Evolutionary conservation across 1,140 invertebrate species (phyloP), one percentile per base, ranked within the genome.

Genomic region (Zaprionus kolodkinae): DNA sequence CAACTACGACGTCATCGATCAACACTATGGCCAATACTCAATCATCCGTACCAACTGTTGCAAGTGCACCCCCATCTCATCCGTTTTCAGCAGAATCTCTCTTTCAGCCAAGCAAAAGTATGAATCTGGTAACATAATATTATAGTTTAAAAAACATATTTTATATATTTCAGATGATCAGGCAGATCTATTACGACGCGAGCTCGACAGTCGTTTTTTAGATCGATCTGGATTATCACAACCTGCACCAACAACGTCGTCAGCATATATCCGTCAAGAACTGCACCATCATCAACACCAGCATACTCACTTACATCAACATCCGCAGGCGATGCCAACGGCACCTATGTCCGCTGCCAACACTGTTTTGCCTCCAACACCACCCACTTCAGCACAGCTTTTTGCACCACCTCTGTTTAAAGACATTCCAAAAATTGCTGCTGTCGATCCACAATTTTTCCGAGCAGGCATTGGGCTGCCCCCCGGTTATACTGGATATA

Each of bases 231-330:
- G 92, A 6, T 64, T 92, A 25, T 91, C 92, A 86, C 91, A 88
- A 17, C 86, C 75, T n/a, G 48, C 93, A 74, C 79, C 86, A 21
- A 75, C 85, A 21, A 72, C 83, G 33, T 61, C 74, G 9, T 82
- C 95, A 36, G 95, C 96, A 17, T 97, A 96, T 91, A 93, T 97
- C 77, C 95, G 97, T 76, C 96, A 96, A 11, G 96, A 97, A 93
- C 96, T 97, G 95, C 97, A 97, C 93, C 97, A 97, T 93, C 97
- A 97, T 94, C 97, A 97, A 92, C 97, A 97, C 93, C 96, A 97
- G 83, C 97, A 97, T 92, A 97, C 97, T 27, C 97, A 98, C 93
- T 96, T 98, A 73, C 97, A 98, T 94, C 97, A 97, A 94, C 97
- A 97, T 83, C 96, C 84, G 94, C 95, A 50, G 60, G n/a, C 92